Conservation (phyloP, 2,797 vertebrate genomes). For the Triplophysa bombifrons region DNA sequence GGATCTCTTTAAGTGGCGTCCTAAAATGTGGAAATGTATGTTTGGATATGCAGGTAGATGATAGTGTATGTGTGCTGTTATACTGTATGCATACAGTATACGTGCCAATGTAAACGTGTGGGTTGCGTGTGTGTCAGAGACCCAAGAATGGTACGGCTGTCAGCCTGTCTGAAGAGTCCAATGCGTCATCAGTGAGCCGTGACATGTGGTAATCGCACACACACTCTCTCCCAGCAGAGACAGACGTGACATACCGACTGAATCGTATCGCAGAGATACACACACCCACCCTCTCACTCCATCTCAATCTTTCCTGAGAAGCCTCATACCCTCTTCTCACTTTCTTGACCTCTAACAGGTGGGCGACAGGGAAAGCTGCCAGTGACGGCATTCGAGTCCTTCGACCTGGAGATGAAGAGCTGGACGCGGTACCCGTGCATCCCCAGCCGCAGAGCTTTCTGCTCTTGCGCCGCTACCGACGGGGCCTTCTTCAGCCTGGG, state of each 20-base stretch:
- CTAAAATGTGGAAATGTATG: not conserved
- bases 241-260: slow-evolving; percentile 32
- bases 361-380: slow-evolving; percentile 96
- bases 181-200: slow-evolving; percentile 23
- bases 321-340: slow-evolving; percentile 10
- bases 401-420: slow-evolving; percentile 90
- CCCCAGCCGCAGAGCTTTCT: slow-evolving; percentile 93
- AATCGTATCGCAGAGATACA: slow-evolving; percentile 27
- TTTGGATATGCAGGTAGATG: not conserved
- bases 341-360: slow-evolving; percentile 70
- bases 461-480: slow-evolving; percentile 84
- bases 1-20: no score
- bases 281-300: not conserved
- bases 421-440: slow-evolving; percentile 92
- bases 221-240: slow-evolving; percentile 25
- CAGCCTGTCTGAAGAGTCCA: slow-evolving; percentile 36
- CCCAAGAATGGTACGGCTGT: slow-evolving; percentile 31
- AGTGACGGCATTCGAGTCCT: slow-evolving; percentile 92
- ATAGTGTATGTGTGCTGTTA: slow-evolving; percentile 7
- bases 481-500: slow-evolving; percentile 90
- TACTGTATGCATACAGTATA: not conserved
- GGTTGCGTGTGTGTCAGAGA: not conserved
- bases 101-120: slow-evolving; percentile 1
- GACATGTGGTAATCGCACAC: slow-evolving; percentile 39
- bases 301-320: slow-evolving; percentile 6